Evolutionary conservation across 2,888 invertebrate species (phyloP), one percentile per base, ranked within the genome.

Genomic region (Meloe dianella): DNA sequence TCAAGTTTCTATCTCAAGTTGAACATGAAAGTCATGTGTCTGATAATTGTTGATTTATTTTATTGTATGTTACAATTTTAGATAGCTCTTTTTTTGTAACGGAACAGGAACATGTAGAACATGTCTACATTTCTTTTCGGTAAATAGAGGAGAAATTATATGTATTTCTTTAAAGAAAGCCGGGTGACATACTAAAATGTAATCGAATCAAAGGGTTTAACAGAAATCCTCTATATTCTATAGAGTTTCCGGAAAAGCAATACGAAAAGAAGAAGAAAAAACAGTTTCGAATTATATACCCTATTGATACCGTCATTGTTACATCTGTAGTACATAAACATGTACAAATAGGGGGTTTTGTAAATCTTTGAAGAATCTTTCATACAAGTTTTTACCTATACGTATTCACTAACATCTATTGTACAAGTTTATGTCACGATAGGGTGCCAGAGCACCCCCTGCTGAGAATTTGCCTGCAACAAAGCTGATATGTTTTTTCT

Each of bases 401-500:
- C 20, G 17, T 20, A 47, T 47, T 47, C 47, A 47, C 47, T 17
- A 47, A 6, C 17, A 47, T 20, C 47, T 47, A 47, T 47, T 47
- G 47, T 47, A 47, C 47, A 47, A 47, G 47, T 20, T 47, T 47
- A 20, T 47, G 47, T 47, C 47, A 47, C 47, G 47, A 47, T 47
- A 47, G 32, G 57, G 57, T 57, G 57, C 57, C 30, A 57, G 20
- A 14, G 20, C 30, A 32, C 20, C 17, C 30, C 24, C 57, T 20
- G 30, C 57, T 32, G 32, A 32, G 30, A 12, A 32, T 57, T 32
- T 57, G 20, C 30, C 57, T 9, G 30, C 32, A 22, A 57, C 57
- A 57, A 32, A 57, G 30, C 30, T 27, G 57, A 32, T 57, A 57
- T 57, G 32, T 57, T 57, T 57, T 29, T 32, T 32, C n/a, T n/a